Evolutionary conservation across 2,797 vertebrate species (phyloP).

Genomic region (Pampus argenteus): DNA sequence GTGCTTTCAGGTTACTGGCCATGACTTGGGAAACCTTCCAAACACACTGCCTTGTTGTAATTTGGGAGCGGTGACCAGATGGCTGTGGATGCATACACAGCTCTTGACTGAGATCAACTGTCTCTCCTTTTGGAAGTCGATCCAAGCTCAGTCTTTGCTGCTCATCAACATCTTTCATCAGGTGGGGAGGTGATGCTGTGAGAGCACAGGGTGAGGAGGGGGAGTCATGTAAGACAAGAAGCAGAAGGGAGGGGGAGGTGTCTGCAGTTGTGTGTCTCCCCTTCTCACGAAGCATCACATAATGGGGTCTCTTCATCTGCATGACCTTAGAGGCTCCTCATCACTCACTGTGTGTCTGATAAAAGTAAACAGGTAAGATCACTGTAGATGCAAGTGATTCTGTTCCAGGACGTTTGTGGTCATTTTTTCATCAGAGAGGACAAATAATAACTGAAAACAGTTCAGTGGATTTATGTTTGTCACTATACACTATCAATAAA

Average conservation of each 20-base stretch:
- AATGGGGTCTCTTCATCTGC: slow-evolving; percentile 40
- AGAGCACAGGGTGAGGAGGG: slow-evolving; percentile 23
- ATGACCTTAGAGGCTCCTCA: slow-evolving; percentile 49
- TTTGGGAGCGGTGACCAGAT: slow-evolving; percentile 47
- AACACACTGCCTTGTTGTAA: slow-evolving; percentile 41
- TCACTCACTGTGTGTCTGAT: slow-evolving; percentile 44
- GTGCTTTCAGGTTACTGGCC: slow-evolving; percentile 71
- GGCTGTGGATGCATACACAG: slow-evolving; percentile 33
- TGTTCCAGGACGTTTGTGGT: slow-evolving; percentile 15
- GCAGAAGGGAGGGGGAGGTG: slow-evolving; percentile 1
- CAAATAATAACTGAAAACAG: slow-evolving; percentile 39
- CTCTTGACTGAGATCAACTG: slow-evolving; percentile 54
- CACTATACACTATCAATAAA: slow-evolving; percentile 24
- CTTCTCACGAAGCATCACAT: slow-evolving; percentile 76
- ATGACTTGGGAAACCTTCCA: slow-evolving; percentile 39
- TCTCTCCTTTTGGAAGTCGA: slow-evolving; percentile 36
- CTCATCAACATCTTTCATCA: slow-evolving; percentile 69
- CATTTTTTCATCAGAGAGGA: slow-evolving; percentile 8
- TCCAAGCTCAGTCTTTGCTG: slow-evolving; percentile 20
- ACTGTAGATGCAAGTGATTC: background rate
- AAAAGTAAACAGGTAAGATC: no score
- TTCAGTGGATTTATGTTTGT: slow-evolving; percentile 40
- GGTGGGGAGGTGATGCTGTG: slow-evolving; percentile 21
- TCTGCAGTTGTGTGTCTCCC: slow-evolving; percentile 63
- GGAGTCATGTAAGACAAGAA: slow-evolving; percentile 39